These are phyloP conservation scores for Apogon hyalosoma DNA, from an alignment of 2,797 vertebrate genomes.

Conservation along the genomic window DNA sequence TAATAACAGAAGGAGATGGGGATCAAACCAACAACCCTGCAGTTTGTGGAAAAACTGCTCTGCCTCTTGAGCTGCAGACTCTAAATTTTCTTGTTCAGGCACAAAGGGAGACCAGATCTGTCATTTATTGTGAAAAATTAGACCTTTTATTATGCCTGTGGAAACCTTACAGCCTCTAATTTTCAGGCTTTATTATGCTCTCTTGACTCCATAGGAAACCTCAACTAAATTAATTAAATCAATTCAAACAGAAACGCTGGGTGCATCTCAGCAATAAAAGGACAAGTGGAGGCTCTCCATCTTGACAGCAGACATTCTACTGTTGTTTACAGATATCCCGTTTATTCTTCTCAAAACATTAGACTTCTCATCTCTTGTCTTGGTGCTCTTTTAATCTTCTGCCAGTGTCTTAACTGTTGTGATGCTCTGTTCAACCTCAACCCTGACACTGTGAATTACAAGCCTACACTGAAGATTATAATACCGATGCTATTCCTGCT, in stretches of 20 bases:
- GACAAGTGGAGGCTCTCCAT: conserved; percentile 34
- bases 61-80: neutral
- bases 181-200: conserved; percentile 65
- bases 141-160: conserved; percentile 57
- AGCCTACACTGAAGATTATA: conserved; percentile 40
- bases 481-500: conserved; percentile 25
- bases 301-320: conserved; percentile 39
- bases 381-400: conserved; percentile 14
- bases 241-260: conserved; percentile 67
- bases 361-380: conserved; percentile 40
- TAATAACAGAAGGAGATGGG: too few relatives aligned
- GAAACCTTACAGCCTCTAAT: conserved; percentile 64
- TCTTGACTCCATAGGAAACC: conserved; percentile 71
- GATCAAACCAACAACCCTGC: too few relatives aligned
- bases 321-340: conserved; percentile 63
- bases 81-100: conserved; percentile 26
- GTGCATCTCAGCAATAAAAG: conserved; percentile 58
- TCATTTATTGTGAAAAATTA: conserved; percentile 71
- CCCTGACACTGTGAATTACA: conserved; percentile 27
- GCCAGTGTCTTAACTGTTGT: conserved; percentile 13
- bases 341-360: conserved; percentile 50
- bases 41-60: too few relatives aligned
- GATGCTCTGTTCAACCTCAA: conserved; percentile 23
- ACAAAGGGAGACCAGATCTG: conserved; percentile 49
- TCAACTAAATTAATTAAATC: conserved; percentile 73